Evolutionary conservation across 2,888 invertebrate genomes (phyloP).

Genomic region (Nudaria mundana): DNA sequence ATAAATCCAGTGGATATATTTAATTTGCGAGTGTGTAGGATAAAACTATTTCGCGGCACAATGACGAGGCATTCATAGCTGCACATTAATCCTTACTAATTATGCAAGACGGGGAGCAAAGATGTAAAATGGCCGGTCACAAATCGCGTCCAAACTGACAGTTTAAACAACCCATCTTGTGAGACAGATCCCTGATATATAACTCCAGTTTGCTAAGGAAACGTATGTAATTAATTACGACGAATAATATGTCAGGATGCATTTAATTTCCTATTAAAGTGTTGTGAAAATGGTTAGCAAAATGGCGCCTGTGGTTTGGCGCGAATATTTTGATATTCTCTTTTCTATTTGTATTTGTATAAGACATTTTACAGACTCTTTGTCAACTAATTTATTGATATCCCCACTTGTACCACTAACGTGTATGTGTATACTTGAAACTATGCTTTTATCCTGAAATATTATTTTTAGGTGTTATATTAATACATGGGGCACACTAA

Average conservation of each 20-base stretch:
- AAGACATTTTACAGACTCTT: neutral
- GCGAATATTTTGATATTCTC: conserved; percentile 30
- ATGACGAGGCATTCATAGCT: conserved; percentile 71
- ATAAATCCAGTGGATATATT: conserved; percentile 30
- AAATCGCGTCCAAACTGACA: conserved; percentile 76
- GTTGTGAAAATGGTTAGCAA: conserved; percentile 52
- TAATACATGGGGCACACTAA: no score
- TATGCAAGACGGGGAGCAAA: conserved; percentile 75
- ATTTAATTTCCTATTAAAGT: conserved; percentile 75
- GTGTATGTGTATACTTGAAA: no score
- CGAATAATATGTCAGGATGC: conserved; percentile 75
- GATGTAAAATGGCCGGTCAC: conserved; percentile 76
- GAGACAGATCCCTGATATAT: conserved; percentile 76
- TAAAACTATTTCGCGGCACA: conserved; percentile 59
- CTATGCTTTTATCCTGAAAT: no score
- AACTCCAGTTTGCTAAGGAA: conserved; percentile 61
- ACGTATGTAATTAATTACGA: conserved; percentile 72
- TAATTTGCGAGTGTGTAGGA: conserved; percentile 37
- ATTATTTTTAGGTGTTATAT: no score
- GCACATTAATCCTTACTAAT: conserved; percentile 77
- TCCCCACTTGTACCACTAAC: no score
- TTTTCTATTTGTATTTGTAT: no score
- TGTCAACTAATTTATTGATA: neutral
- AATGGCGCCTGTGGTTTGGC: conserved; percentile 41
- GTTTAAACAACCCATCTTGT: conserved; percentile 73